Base-by-base conservation (phyloP, 2,888 invertebrate species). In the Desoria tigrina region DNA sequence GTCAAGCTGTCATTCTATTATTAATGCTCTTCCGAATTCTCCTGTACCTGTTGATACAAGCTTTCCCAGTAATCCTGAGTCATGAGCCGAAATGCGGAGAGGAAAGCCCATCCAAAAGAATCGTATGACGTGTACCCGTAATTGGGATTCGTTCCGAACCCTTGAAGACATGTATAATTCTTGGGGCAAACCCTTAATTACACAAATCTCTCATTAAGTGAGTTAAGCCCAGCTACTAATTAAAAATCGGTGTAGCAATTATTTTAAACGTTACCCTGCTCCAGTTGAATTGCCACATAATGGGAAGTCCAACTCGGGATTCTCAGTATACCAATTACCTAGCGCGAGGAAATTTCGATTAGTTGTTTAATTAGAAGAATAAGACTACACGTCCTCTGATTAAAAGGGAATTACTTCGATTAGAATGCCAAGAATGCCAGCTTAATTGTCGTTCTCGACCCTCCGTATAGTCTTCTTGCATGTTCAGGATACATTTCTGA, bases 11-110 rank as follows among this genome's bases (percentile, higher is more conserved):
- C n/a, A n/a, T n/a, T n/a, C n/a, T n/a, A n/a, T n/a, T n/a, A n/a
- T n/a, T n/a, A n/a, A n/a, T n/a, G n/a, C n/a, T n/a, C n/a, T n/a
- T n/a, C n/a, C n/a, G n/a, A n/a, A n/a, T n/a, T n/a, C n/a, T n/a
- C n/a, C n/a, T n/a, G n/a, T 32, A 32, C 32, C 90, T 90, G 50
- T 84, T 96, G 95, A 83, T 97, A 98, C 76, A 98, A 86, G 83
- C 94, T 94, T 83, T 98, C 97, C 97, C 97, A 97, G 82, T 90
- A 95, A 84, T 98, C 97, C 84, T 97, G 97, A 65, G 97, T 98
- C 96, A 98, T 97, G 77, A 98, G 86, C 6, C 97, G 88, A 84
- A 98, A 98, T 75, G 97, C 94, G 77, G 95, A 95, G 70, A 98
- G 86, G 81, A 97, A 88, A 72, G 97, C 96, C 92, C 94, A 95